These are phyloP conservation scores for Mythimna lalbum DNA, from an alignment of 2,888 invertebrate genomes.

Conservation along the genomic window DNA sequence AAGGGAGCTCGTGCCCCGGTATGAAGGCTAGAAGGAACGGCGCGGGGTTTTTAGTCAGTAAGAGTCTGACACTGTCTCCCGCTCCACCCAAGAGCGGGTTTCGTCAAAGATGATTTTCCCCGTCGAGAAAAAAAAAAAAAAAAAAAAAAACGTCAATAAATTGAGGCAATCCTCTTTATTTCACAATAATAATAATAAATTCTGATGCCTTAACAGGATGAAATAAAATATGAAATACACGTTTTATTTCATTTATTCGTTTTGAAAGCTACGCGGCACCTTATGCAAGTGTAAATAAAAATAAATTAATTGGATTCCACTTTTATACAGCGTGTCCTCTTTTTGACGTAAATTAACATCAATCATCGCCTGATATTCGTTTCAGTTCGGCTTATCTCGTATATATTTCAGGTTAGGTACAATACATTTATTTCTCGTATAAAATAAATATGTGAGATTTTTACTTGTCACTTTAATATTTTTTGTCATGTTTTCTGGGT, in stretches of 20 bases:
- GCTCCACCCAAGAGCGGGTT: no score
- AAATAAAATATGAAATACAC: neutral
- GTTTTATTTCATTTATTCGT: conserved; percentile 16
- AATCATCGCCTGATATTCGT: conserved; percentile 36
- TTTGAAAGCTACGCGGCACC: conserved; percentile 7
- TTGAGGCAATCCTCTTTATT: neutral
- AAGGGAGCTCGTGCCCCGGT: no score
- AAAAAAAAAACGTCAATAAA: no score
- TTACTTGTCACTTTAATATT: conserved; percentile 31
- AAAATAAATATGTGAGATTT: conserved; percentile 36
- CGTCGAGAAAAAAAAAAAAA: no score
- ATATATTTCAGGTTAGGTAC: conserved; percentile 40
- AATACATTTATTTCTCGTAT: conserved; percentile 30
- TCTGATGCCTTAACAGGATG: neutral
- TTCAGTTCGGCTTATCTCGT: conserved; percentile 47
- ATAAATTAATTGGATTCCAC: conserved; percentile 40
- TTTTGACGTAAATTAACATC: conserved; percentile 49
- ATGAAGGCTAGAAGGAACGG: no score
- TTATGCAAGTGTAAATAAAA: conserved; percentile 43
- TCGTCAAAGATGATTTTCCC: no score
- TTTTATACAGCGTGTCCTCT: conserved; percentile 27
- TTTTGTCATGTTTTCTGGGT: conserved; percentile 3
- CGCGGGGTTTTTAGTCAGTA: no score
- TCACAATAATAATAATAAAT: conserved; percentile 18
- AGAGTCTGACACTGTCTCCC: no score